A percentile compares a stretch with the other conserved stretches of the same genome.
Evolutionary conservation across 2,888 invertebrate genomes (phyloP).

Genomic region (Acanthococcus lagerstroemiae): DNA sequence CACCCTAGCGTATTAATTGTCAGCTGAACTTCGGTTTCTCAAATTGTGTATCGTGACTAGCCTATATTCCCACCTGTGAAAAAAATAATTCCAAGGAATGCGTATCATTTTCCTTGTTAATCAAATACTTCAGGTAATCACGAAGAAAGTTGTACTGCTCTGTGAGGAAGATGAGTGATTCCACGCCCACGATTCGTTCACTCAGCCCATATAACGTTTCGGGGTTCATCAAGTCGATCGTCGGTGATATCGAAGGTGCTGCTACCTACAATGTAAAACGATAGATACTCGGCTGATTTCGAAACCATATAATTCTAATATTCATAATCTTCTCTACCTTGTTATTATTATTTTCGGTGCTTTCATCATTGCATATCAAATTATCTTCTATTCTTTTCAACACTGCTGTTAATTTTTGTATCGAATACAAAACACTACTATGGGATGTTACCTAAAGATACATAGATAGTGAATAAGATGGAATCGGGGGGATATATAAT

Average conservation of each 20-base stretch:
- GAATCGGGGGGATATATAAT: neutral
- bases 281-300: neutral
- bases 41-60: too few species aligned
- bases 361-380: conserved; percentile 41
- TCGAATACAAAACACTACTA: conserved; percentile 4
- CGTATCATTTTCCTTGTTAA: conserved; percentile 54
- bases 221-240: conserved; percentile 56
- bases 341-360: conserved; percentile 3
- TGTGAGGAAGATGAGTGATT: conserved; percentile 82
- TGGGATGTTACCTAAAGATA: neutral
- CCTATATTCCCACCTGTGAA: conserved; percentile 44
- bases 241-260: conserved; percentile 51
- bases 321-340: neutral
- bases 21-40: too few species aligned
- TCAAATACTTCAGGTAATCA: conserved; percentile 72
- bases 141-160: conserved; percentile 77
- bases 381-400: conserved; percentile 67
- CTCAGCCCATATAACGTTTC: conserved; percentile 71
- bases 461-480: neutral
- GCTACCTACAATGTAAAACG: conserved; percentile 40
- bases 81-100: conserved; percentile 61
- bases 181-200: conserved; percentile 82
- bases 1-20: neutral
- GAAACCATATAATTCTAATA: neutral
- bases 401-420: conserved; percentile 55